Evolutionary conservation across 2,888 invertebrate species (phyloP), one percentile per base, ranked within the genome.

Genomic region (Biston betularia): DNA sequence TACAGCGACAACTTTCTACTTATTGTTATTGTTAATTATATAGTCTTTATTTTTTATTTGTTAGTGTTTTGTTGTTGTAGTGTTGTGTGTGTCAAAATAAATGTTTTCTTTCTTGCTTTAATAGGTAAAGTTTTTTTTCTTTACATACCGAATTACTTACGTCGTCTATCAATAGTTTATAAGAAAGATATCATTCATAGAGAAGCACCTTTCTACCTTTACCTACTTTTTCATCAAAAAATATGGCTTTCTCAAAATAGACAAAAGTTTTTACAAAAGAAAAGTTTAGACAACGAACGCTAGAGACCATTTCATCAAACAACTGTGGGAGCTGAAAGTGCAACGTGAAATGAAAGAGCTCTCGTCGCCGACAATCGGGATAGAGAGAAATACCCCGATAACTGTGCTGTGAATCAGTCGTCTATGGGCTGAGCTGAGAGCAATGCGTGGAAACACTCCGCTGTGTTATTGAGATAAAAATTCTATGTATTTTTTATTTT

Each of bases 301-400:
- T 63, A 45, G 59, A 62, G 54, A 61, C 66, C 63, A 73, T 72
- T 69, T 73, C 75, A 76, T 75, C 68, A 73, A 72, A 74, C 68
- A 75, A 74, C 69, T 69, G 74, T 73, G 71, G 73, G 74, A 76
- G 75, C 73, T 79, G 76, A 79, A 80, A 83, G 76, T 74, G 56
- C 75, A 76, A 69, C 65, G 66, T 63, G 64, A 77, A 81, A 81
- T 76, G 77, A 79, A 78, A 81, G 73, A 79, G 76, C 77, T 75
- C 71, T 73, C 45, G 63, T 64, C 68, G 69, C 57, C 79, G 68
- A 72, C 76, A 65, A 69, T 65, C 52, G 60, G 34, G 52, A 69
- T 49, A 24, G 62, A 65, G 45, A 35, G n/a, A 57, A 65, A 62
- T 60, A 69, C 61, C 52, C 65, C 65, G 65, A 65, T 60, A 63